These are phyloP conservation scores for Ptilonorhynchus violaceus DNA, from an alignment of 2,113 vertebrate genomes.

Conservation along the genomic window DNA sequence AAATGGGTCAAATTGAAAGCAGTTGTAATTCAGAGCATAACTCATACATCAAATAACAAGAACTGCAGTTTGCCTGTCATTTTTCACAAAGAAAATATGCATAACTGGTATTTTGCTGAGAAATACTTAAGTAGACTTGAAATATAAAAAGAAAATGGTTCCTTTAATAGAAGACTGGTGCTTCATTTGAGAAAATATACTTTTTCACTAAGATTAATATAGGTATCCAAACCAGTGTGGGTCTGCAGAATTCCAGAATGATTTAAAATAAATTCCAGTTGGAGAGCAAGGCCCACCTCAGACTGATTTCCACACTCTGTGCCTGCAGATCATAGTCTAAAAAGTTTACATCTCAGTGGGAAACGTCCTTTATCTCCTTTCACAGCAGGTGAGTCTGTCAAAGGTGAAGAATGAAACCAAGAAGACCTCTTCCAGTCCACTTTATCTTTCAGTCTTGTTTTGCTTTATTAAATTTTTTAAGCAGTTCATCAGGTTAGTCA, in stretches of 20 bases:
- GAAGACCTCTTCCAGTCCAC: neutral
- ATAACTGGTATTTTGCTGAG: neutral
- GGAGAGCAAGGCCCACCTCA: neutral
- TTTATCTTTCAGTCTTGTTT: conserved; percentile 37
- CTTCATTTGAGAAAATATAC: neutral
- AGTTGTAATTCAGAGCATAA: neutral
- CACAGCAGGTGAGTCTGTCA: conserved; percentile 38
- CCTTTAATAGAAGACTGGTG: neutral
- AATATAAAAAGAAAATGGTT: neutral
- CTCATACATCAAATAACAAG: neutral
- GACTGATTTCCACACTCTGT: neutral
- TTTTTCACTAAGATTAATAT: neutral
- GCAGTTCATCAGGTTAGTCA: conserved; percentile 51
- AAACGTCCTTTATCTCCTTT: conserved; percentile 11
- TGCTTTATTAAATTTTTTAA: conserved; percentile 62
- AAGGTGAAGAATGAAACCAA: conserved; percentile 35
- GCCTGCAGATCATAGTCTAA: neutral
- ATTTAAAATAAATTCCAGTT: neutral
- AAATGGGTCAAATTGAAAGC: neutral
- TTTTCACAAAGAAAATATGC: neutral
- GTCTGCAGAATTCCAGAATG: neutral
- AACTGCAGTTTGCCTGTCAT: neutral
- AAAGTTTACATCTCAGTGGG: conserved; percentile 33
- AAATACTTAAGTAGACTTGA: neutral
- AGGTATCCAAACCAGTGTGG: neutral